Percentiles rank a stretch among this genome's conserved stretches.
Evolutionary conservation across 2,113 vertebrate genomes (phyloP).

Genomic region (Apus apus): DNA sequence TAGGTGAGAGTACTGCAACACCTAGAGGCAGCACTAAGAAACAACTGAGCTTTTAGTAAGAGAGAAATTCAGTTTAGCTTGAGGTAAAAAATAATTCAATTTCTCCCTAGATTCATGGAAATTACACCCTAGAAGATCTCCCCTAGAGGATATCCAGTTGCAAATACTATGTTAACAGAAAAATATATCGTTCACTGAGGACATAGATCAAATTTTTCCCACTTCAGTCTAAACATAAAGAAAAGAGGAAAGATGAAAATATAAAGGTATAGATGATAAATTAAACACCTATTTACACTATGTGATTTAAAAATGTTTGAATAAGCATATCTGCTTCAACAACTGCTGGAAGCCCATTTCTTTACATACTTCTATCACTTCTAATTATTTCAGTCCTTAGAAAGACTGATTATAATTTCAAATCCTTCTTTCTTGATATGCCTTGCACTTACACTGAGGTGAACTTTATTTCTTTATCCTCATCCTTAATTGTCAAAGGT

Average conservation of each 20-base stretch:
- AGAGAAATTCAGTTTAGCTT: constrained; percentile 21
- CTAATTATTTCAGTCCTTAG: not conserved
- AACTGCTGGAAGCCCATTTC: not conserved
- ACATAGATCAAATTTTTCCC: not conserved
- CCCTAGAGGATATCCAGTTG: not conserved
- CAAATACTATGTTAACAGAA: not conserved
- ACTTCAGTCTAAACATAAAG: not conserved
- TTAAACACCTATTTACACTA: not conserved
- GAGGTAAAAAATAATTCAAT: constrained; percentile 16
- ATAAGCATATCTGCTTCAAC: not conserved
- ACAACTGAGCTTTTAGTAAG: constrained; percentile 3
- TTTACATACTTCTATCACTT: not conserved
- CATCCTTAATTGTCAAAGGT: not conserved
- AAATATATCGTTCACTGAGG: not conserved
- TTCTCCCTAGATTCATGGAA: constrained; percentile 28
- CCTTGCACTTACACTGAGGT: not conserved
- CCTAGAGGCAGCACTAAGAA: constrained; percentile 2
- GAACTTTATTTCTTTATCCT: not conserved
- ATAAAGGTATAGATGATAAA: not conserved
- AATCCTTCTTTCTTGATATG: not conserved
- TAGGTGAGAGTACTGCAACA: not conserved
- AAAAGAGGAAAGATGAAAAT: not conserved
- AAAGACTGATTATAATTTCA: not conserved
- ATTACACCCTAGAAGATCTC: not conserved
- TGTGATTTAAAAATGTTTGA: not conserved